These are phyloP conservation scores for Lithophane socia DNA, from an alignment of 2,888 invertebrate genomes.

Conservation along the genomic window DNA sequence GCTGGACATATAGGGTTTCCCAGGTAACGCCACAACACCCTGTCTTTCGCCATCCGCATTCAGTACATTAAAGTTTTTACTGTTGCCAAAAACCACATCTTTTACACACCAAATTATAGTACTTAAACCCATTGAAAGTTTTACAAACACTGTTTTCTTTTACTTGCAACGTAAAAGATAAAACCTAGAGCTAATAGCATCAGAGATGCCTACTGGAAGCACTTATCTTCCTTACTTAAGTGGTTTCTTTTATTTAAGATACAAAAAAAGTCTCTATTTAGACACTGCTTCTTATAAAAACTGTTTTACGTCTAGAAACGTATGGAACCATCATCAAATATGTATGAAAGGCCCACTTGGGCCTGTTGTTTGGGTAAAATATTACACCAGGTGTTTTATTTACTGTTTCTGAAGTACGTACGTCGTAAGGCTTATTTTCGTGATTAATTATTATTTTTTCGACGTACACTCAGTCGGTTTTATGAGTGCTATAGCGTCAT, in stretches of 20 bases:
- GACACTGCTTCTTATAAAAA: neutral
- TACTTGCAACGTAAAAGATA: neutral
- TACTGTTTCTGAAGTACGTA: conserved; percentile 24
- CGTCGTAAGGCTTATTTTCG: conserved; percentile 18
- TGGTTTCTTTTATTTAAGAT: conserved; percentile 38
- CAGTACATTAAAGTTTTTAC: neutral
- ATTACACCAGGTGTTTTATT: conserved; percentile 51
- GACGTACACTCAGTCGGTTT: neutral
- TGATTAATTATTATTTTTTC: conserved; percentile 43
- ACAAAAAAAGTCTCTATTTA: conserved; percentile 11
- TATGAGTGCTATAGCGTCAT: conserved; percentile 18
- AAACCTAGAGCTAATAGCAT: conserved; percentile 25
- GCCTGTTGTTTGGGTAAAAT: conserved; percentile 32
- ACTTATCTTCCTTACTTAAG: conserved; percentile 33
- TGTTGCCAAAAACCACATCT: neutral
- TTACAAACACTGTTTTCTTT: neutral
- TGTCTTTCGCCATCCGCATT: too few species aligned
- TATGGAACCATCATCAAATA: conserved; percentile 40
- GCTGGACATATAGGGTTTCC: too few species aligned
- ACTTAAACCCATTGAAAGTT: conserved; percentile 2
- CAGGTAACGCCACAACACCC: too few species aligned
- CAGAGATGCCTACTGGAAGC: neutral
- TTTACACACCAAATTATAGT: neutral
- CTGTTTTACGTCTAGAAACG: neutral
- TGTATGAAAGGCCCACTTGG: conserved; percentile 31